phyloP scores from a whole-genome alignment of 2,888 invertebrate genomes.

The Monoplex corrugatus region DNA sequence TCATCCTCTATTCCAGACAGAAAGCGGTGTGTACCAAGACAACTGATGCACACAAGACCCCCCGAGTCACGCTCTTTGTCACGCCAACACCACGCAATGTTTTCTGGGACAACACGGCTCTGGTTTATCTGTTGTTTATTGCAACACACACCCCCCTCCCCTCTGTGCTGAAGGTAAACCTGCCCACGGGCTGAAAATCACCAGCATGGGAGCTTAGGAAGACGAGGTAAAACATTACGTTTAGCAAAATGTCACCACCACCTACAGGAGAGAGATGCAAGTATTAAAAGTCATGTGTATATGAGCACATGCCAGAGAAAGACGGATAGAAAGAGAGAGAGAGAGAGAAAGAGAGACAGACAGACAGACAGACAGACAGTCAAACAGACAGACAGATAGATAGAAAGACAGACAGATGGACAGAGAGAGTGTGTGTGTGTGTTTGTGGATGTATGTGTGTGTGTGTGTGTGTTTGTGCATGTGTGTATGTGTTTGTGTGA shows the following conservation, averaged over 20 bases:
- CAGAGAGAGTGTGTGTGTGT: no score
- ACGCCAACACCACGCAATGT: constrained; percentile 21
- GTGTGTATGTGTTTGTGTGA: no score
- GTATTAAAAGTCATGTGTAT: not conserved
- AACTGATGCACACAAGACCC: not conserved
- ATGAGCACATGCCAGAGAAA: not conserved
- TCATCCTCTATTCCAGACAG: constrained; percentile 16
- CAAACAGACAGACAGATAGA: no score
- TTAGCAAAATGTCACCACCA: constrained; percentile 23
- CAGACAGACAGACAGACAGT: not conserved
- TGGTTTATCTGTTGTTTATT: constrained; percentile 46
- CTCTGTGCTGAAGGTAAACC: constrained; percentile 11
- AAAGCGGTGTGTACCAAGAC: constrained; percentile 38
- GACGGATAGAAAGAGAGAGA: not conserved
- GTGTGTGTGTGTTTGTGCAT: no score
- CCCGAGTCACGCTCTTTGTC: constrained; percentile 15
- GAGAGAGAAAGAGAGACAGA: not conserved
- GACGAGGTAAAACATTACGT: constrained; percentile 30
- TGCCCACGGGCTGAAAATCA: not conserved
- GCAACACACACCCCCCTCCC: constrained; percentile 35
- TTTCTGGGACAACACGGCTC: constrained; percentile 10
- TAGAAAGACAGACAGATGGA: no score
- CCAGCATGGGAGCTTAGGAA: constrained; percentile 3
- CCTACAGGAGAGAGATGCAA: constrained; percentile 3
- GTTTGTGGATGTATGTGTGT: no score